Base-by-base conservation (phyloP, 2,113 vertebrate species). In the Urocynchramus pylzowi region DNA sequence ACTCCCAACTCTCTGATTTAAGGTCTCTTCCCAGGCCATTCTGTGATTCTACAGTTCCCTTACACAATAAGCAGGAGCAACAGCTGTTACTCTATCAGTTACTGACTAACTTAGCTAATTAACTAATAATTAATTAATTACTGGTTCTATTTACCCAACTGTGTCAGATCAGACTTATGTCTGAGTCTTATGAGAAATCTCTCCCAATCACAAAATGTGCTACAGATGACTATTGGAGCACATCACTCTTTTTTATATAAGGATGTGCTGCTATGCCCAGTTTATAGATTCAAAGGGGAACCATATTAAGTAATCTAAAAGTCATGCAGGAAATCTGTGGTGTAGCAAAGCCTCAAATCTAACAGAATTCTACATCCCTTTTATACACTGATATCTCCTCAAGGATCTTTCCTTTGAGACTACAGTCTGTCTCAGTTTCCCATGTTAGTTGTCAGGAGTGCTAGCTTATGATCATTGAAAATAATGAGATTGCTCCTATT, bases 21-120 rank as follows among this genome's bases (percentile, higher is more conserved):
- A 49, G 14, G 49, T 63, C 26, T 17, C 49, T 84, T 84, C 18
- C 35, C 31, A 63, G 37, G 22, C 31, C 31, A 49, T 69, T 75
- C 53, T 49, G 18, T 63, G 63, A 54, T 54, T 42, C 63, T 16
- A 10, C 10, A 4, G 50, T n/a, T 74, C 28, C 31, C 54, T 92
- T 84, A 76, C 19, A 59, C 26, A 88, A 86, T n/a, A 74, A 80
- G 23, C 31, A 77, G 47, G 33, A 90, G 33, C 33, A 88, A 93
- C 61, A 93, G 85, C 50, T 86, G 83, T 84, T 93, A 70, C 39
- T 90, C 45, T 50, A 50, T 21, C 73, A 86, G 54, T 88, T 93
- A 84, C 63, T 88, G 91, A 87, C 79, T 93, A 89, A 84, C 49
- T 49, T 13, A 91, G 35, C 20, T 93, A 85, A 96, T 95, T 93